Base-by-base conservation (phyloP, 1,140 invertebrate genomes). In the Sweltsa coloradensis region DNA sequence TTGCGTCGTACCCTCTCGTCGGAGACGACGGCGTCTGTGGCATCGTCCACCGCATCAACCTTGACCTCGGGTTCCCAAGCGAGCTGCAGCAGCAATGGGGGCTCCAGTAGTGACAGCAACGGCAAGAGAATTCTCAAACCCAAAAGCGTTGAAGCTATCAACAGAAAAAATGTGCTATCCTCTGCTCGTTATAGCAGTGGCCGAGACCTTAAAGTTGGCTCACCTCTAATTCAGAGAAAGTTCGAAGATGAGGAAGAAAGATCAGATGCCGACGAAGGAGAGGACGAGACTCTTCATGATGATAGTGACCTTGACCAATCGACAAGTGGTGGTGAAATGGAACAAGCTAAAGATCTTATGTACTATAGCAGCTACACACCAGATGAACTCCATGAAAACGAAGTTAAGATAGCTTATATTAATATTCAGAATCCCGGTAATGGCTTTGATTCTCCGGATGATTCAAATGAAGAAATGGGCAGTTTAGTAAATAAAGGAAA, bases 101-200 rank as follows among this genome's bases (percentile, higher is more conserved):
- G 41, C 7, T 44, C 37, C 21, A 21, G 23, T 23, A 46, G 46
- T 42, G 53, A 41, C 9, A 53, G 65, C 67, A 59, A 59, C 36
- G 54, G 53, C 41, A 58, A 56, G 53, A 69, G 80, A 53, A 74
- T 89, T 45, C 68, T 87, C 19, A 89, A 87, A 62, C 71, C 80
- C 1, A 74, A 83, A 50, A 83, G 76, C 61, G 79, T 87, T 27
- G 81, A 86, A 61, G 83, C 83, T 3, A 82, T 86, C 31, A 89
- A 89, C 61, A 72, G 86, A 16, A 85, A 87, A 60, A 90, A 89
- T 62, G 87, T 91, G 42, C 64, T 91, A 22, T 82, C 85, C n/a
- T 88, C 83, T 36, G 85, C 86, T 2, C 82, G 84, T 64, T 86
- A 81, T 59, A 74, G 85, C 56, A 88, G 83, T 60, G 86, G 83